phyloP scores from a whole-genome alignment of 2,797 vertebrate genomes.

The Syncerus caffer region DNA sequence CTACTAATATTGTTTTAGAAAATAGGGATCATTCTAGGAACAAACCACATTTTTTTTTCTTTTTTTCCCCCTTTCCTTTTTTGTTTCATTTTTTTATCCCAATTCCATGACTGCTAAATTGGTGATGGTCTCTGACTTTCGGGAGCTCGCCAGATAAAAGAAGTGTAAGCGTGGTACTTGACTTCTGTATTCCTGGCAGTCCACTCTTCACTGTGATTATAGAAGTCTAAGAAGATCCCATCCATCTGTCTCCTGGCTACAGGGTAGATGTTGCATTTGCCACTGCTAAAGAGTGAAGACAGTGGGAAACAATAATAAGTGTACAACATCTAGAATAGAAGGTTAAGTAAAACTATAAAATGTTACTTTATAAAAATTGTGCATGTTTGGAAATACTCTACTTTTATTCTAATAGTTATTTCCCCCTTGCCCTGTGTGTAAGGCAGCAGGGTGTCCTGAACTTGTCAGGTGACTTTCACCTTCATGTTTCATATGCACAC shows the following conservation, averaged over 20 bases:
- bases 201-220: not conserved
- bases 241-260: not conserved
- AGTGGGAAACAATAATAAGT: not conserved
- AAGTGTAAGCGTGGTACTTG: not conserved
- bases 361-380: not conserved
- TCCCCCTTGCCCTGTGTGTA: not conserved
- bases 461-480: not conserved
- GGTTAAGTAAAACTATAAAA: not conserved
- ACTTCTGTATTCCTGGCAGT: not conserved
- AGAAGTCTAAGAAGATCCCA: rapidly evolving
- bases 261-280: not conserved
- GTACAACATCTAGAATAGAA: not conserved
- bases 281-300: not conserved
- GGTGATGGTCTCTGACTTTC: not conserved
- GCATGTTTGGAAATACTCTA: not conserved
- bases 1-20: not conserved
- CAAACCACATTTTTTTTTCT: not conserved
- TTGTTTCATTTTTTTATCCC: not conserved
- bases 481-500: not conserved
- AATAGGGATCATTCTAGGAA: not conserved
- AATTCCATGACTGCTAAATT: not conserved
- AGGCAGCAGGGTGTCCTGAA: not conserved
- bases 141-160: not conserved
- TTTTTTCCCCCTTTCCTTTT: rapidly evolving
- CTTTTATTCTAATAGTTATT: not conserved